Percentiles rank a stretch among this genome's conserved stretches.
phyloP scores from a whole-genome alignment of 2,888 invertebrate genomes.

The Tetramorium bicarinatum region DNA sequence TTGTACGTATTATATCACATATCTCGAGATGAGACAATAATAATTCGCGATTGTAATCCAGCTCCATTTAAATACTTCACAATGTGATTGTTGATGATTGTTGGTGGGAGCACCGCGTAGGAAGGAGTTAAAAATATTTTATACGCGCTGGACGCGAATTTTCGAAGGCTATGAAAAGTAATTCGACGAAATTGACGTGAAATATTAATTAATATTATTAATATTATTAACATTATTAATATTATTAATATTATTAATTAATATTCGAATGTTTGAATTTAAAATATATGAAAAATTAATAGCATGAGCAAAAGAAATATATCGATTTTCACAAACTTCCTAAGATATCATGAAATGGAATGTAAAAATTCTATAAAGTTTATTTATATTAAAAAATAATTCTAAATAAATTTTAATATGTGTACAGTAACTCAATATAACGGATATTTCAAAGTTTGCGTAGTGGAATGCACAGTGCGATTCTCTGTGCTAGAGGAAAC shows the following conservation, averaged over 20 bases:
- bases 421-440: background rate
- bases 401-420: constrained; percentile 9
- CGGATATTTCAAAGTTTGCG: background rate
- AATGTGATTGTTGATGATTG: background rate
- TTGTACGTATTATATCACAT: constrained; percentile 17
- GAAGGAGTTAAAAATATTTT: constrained; percentile 16
- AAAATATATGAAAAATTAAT: constrained; percentile 5
- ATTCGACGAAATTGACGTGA: background rate
- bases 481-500: background rate
- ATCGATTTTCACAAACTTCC: constrained; percentile 1
- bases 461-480: background rate
- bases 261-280: constrained; percentile 8
- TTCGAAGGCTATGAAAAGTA: background rate
- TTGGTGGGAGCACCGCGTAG: background rate
- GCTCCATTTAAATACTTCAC: background rate
- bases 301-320: background rate
- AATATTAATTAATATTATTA: background rate
- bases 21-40: constrained; percentile 31
- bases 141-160: constrained; percentile 27
- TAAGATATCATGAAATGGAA: background rate
- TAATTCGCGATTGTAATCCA: constrained; percentile 9
- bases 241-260: constrained; percentile 3
- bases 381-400: background rate
- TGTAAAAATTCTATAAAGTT: background rate
- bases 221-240: no score